Evolutionary conservation across 2,113 vertebrate species (phyloP), one percentile per base, ranked within the genome.

Genomic region (Paramisgurnus dabryanus): DNA sequence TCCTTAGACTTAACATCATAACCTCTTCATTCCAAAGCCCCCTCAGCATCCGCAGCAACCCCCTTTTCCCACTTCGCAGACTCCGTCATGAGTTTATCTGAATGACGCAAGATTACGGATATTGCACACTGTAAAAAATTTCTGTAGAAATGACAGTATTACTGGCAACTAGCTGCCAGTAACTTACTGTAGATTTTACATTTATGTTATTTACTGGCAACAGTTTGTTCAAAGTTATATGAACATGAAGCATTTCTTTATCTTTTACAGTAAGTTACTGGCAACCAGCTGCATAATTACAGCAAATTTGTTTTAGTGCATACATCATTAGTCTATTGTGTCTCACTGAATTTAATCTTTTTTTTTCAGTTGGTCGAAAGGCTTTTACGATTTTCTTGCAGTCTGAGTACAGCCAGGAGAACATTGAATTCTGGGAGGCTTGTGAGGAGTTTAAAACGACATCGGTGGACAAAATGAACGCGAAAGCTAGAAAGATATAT

Each of bases 401-500:
- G 87, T 96, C 96, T 0, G 96, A 98, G 78, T 97, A 94, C 90
- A 98, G 97, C 0, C 90, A 96, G 81, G 96, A 98, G 87, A 98
- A 98, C 86, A 93, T 97, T 0, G 93, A 95, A 64, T 98, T 98
- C 92, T 98, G 96, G 96, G 64, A 93, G 64, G 94, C 93, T 43
- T 98, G 96, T 2, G 93, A 97, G 82, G 94, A 96, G n/a, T 97
- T 94, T 86, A 98, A 94, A 83, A 95, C 92, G 76, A 93, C 86
- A 18, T 85, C 91, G 0, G 85, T 90, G 0, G 77, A 92, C 4
- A 92, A 95, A 79, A 87, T 95, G 83, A 82, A 87, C 11, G 86
- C 86, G 50, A 94, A 91, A 88, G 96, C 96, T 81, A 94, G 90
- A 85, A 90, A 94, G 88, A 94, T 98, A 88, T 97, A 95, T 45